Evolutionary conservation across 2,888 invertebrate species (phyloP), one percentile per base, ranked within the genome.

Genomic region (Amiota minor): DNA sequence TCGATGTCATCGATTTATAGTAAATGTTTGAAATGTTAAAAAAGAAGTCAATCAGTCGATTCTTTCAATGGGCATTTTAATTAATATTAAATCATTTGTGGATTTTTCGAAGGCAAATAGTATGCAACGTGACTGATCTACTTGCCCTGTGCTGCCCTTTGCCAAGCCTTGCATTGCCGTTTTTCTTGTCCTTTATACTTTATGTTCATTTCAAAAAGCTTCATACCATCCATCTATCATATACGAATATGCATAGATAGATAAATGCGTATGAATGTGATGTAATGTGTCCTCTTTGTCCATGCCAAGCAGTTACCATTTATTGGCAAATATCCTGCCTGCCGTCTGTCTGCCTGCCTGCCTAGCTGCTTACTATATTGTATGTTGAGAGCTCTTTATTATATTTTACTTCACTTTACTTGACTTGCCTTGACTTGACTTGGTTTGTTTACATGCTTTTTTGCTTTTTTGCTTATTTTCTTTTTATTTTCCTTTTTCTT

Each of bases 31-130:
- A 35, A 23, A 35, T 35, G 6, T 6, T 35, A 35, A 35, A 35
- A 35, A 35, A 35, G 35, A 6, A 35, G 35, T 35, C 35, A 35
- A 3, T 35, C 2, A 35, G 6, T 35, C 35, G 6, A 35, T 35
- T 35, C 49, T 65, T 49, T 53, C 14, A 53, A 8, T 59, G 59
- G 59, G 8, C 23, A 18, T 59, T 59, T 53, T 68, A 53, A 65
- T 65, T 65, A 65, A 65, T 65, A 65, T 65, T 65, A 65, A 65
- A 65, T 49, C 47, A 49, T 47, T 65, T 65, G 65, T 65, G 46
- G 65, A 49, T 35, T 47, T 47, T 47, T 47, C 47, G 49, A 65
- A 65, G 3, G n/a, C 16, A 59, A 59, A 18, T 59, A 35, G 4
- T 35, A 35, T 6, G 23, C 56, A 56, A 10, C 56, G 56, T 20